Evolutionary conservation across 1,140 invertebrate species (phyloP).

Genomic region (Leucophenga varia): DNA sequence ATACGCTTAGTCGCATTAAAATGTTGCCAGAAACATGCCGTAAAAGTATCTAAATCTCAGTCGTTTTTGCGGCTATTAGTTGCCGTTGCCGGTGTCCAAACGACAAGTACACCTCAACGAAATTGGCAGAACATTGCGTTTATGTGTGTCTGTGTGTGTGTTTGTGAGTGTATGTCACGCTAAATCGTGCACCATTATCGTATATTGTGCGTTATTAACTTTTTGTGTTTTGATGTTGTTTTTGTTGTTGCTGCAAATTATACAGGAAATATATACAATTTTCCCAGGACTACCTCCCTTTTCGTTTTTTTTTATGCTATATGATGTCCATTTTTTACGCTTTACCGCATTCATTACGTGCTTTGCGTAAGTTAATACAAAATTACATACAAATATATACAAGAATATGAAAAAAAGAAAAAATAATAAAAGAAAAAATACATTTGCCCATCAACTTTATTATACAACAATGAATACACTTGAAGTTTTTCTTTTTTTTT

Average conservation of each 20-base stretch:
- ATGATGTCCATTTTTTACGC: slow-evolving; percentile 33
- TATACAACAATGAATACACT: no score
- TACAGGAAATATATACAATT: slow-evolving; percentile 22
- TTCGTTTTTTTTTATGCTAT: slow-evolving; percentile 17
- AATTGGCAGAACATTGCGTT: no score
- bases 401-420: no score
- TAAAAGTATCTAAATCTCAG: slow-evolving; percentile 34
- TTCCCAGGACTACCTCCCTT: background rate
- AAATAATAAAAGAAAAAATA: no score
- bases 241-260: slow-evolving; percentile 50
- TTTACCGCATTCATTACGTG: slow-evolving; percentile 48
- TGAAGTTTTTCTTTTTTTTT: no score
- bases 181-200: slow-evolving; percentile 32
- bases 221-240: no score
- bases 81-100: background rate
- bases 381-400: slow-evolving; percentile 3
- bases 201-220: slow-evolving; percentile 49
- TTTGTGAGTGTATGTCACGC: slow-evolving; percentile 15
- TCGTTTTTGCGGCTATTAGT: slow-evolving; percentile 27
- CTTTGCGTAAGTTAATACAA: slow-evolving; percentile 29
- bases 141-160: no score
- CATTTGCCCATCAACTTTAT: no score
- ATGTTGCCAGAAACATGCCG: slow-evolving; percentile 14
- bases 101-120: no score
- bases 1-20: background rate